phyloP scores from a whole-genome alignment of 1,140 invertebrate genomes.

The Zaprionus nigranus region DNA sequence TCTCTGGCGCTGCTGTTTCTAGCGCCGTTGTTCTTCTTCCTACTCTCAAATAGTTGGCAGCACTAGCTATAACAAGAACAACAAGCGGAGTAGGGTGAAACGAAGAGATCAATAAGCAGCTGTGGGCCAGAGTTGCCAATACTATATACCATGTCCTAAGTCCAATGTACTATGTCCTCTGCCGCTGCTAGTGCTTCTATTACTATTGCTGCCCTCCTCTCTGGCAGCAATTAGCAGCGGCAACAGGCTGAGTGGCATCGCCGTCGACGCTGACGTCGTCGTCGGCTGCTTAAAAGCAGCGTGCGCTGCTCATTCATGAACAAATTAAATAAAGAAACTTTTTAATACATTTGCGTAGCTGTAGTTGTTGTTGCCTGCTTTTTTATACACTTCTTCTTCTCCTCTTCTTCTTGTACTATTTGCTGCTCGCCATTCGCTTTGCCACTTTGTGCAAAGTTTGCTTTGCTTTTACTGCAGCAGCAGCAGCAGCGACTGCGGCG shows the following conservation, averaged over 20 bases:
- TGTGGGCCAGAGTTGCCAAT: neutral
- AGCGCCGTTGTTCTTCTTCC: neutral
- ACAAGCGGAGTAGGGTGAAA: too few relatives aligned
- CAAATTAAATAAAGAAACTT: conserved; percentile 79
- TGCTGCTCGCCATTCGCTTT: conserved; percentile 19
- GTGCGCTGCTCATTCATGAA: conserved; percentile 55
- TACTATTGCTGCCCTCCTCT: neutral
- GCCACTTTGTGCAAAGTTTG: conserved; percentile 68
- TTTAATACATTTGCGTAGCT: conserved; percentile 75
- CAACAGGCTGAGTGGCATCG: conserved; percentile 15
- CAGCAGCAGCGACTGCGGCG: neutral
- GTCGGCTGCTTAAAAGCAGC: conserved; percentile 40
- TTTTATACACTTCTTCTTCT: conserved; percentile 17
- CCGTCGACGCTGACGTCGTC: conserved; percentile 32
- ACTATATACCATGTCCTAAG: too few relatives aligned
- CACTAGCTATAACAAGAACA: too few relatives aligned
- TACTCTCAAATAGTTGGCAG: conserved; percentile 18
- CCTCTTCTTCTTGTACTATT: neutral
- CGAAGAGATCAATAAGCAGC: neutral
- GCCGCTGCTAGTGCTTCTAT: too few relatives aligned
- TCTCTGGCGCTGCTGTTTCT: neutral
- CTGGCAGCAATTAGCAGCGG: conserved; percentile 61
- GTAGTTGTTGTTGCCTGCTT: conserved; percentile 16
- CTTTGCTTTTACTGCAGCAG: conserved; percentile 59
- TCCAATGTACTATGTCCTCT: too few relatives aligned